phyloP scores from a whole-genome alignment of 2,113 vertebrate species.

The Hippocampus mohnikei region DNA sequence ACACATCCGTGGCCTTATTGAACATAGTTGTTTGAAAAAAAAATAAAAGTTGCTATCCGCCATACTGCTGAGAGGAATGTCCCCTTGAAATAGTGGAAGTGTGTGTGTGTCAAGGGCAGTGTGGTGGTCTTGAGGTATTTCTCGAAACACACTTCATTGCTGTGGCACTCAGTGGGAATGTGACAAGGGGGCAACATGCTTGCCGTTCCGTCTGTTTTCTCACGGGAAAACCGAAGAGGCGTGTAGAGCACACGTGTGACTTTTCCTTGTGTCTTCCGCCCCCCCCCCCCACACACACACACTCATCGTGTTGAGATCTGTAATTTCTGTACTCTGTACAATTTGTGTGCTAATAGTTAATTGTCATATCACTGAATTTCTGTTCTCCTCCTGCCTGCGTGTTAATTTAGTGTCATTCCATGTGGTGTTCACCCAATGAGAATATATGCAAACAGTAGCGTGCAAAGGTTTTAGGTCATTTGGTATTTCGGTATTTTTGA shows the following conservation, averaged over 20 bases:
- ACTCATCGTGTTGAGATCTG: background rate
- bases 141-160: constrained; percentile 53
- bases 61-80: background rate
- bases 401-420: too few relatives aligned
- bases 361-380: too few relatives aligned
- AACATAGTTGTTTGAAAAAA: too few relatives aligned
- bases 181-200: constrained; percentile 54
- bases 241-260: constrained; percentile 49
- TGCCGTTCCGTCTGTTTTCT: constrained; percentile 58
- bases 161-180: constrained; percentile 61
- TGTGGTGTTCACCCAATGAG: too few relatives aligned
- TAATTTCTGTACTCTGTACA: background rate
- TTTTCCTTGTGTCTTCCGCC: constrained; percentile 16
- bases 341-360: background rate
- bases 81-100: background rate
- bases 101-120: background rate
- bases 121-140: constrained; percentile 36
- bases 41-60: background rate
- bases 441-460: too few relatives aligned
- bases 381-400: too few relatives aligned
- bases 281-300: background rate
- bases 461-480: too few relatives aligned
- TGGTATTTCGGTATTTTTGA: too few relatives aligned
- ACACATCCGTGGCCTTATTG: too few relatives aligned
- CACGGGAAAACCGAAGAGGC: constrained; percentile 66